Conservation (phyloP, 2,888 invertebrate genomes). For the Scaptomyza parva region DNA sequence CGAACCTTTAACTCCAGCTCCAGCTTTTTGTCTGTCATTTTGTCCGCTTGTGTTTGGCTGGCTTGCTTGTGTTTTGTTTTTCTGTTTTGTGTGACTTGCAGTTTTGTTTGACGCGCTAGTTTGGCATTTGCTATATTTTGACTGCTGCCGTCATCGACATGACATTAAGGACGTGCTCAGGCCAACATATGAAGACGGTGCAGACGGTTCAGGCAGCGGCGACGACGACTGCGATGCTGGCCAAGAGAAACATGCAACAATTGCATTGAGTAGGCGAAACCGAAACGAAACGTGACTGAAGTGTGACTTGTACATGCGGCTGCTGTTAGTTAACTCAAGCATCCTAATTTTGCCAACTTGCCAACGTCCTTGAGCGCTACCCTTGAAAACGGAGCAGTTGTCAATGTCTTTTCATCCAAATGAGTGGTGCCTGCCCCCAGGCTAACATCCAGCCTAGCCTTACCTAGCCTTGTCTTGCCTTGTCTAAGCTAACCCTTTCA, state of each 20-base stretch:
- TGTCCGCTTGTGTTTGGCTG: slow-evolving; percentile 12
- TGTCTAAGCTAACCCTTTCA: slow-evolving; percentile 17
- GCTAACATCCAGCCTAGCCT: neutral
- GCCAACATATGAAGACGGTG: slow-evolving; percentile 67
- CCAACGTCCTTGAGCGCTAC: slow-evolving; percentile 71
- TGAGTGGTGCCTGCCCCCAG: slow-evolving; percentile 22
- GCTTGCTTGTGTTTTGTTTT: slow-evolving; percentile 32
- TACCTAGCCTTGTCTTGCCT: too few species aligned
- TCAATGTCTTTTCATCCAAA: slow-evolving; percentile 41
- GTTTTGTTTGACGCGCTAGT: slow-evolving; percentile 69
- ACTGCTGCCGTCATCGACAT: slow-evolving; percentile 59
- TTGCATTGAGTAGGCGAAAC: slow-evolving; percentile 34
- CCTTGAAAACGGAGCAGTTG: slow-evolving; percentile 25
- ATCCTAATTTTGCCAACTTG: slow-evolving; percentile 74
- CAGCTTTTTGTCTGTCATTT: slow-evolving; percentile 16
- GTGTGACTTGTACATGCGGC: slow-evolving; percentile 59
- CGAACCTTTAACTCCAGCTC: slow-evolving; percentile 3
- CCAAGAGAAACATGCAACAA: slow-evolving; percentile 36
- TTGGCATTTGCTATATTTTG: slow-evolving; percentile 66
- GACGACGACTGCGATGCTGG: slow-evolving; percentile 2
- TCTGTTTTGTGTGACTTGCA: slow-evolving; percentile 63
- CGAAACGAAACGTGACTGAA: slow-evolving; percentile 70
- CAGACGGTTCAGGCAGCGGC: slow-evolving; percentile 38
- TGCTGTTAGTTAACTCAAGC: slow-evolving; percentile 60
- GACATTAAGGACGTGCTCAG: slow-evolving; percentile 76